These are phyloP conservation scores for Dryocosmus kuriphilus DNA, from an alignment of 2,888 invertebrate genomes.

Conservation along the genomic window DNA sequence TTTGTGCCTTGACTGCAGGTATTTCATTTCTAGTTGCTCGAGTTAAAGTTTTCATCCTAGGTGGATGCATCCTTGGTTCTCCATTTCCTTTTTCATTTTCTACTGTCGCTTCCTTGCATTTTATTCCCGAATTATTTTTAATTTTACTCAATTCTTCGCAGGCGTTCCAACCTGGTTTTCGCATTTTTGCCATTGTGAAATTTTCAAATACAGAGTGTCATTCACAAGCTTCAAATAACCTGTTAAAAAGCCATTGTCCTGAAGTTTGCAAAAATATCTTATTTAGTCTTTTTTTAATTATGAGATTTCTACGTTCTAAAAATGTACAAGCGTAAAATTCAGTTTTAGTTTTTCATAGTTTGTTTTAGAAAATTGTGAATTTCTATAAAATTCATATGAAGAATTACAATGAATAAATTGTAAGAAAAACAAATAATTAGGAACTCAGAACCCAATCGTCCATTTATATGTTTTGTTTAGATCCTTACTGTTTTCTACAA, in stretches of 20 bases:
- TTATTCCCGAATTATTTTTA: background rate
- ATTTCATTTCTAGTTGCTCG: conserved; percentile 60
- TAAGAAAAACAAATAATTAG: too few species aligned
- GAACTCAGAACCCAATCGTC: too few species aligned
- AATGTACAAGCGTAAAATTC: too few species aligned
- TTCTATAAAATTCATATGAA: too few species aligned
- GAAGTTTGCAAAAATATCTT: too few species aligned
- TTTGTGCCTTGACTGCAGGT: conserved; percentile 61
- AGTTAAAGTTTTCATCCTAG: conserved; percentile 59
- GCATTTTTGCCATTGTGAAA: background rate
- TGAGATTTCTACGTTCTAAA: too few species aligned
- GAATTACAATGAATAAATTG: too few species aligned
- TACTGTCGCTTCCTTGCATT: background rate
- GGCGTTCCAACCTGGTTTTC: background rate
- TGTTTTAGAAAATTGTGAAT: too few species aligned
- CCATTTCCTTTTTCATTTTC: background rate
- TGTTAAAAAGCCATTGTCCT: background rate
- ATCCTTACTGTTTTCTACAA: too few species aligned
- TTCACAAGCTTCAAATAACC: background rate
- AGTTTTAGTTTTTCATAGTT: too few species aligned
- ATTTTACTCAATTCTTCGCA: background rate
- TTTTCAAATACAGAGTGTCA: background rate
- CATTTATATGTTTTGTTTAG: too few species aligned
- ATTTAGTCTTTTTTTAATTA: too few species aligned
- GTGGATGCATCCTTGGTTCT: background rate